Base-by-base conservation (phyloP, 2,888 invertebrate species). In the Epicampocera succincta region DNA sequence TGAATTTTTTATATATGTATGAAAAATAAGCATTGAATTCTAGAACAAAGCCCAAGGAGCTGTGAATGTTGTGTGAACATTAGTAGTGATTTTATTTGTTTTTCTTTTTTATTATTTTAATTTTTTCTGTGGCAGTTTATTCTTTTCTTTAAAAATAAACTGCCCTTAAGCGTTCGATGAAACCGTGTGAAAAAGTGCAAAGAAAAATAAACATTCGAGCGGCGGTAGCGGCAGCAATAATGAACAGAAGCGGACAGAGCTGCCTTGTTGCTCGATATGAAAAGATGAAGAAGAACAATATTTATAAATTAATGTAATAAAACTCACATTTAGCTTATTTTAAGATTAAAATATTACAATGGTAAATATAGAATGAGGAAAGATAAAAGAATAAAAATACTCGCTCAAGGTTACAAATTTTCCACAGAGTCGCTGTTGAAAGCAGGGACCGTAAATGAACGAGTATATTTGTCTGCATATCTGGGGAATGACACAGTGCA, bases 301-400 rank as follows among this genome's bases (percentile, higher is more conserved):
- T 66, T 72, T 68, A 56, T 63, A 71, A 71, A 54, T 74, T 66
- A 82, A 78, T 82, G 65, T 71, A 66, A 78, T 74, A 74, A 71
- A 71, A 78, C 78, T 74, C 65, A 52, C 48, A 71, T 74, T 78
- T 60, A 78, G 78, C 78, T 74, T 74, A 82, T 78, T 82, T 69
- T 61, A 74, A 74, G 78, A 82, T 82, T 78, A 75, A 66, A 69
- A 78, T 46, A 74, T 66, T 76, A 78, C 33, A 66, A 60, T 58
- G 42, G 40, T 25, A 61, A 61, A 52, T 61, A 11, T 33, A n/a
- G 9, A 25, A 42, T 12, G 15, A 13, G 13, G 13, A 46, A 5
- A 44, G 19, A 15, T 13, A n/a, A 52, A 50, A 17, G 9, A 50
- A 6, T 54, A 33, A 9, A 33, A 21, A 46, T 33, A 40, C 5